Evolutionary conservation across 2,888 invertebrate genomes (phyloP).

Genomic region (Trichogramma dendrolimi): DNA sequence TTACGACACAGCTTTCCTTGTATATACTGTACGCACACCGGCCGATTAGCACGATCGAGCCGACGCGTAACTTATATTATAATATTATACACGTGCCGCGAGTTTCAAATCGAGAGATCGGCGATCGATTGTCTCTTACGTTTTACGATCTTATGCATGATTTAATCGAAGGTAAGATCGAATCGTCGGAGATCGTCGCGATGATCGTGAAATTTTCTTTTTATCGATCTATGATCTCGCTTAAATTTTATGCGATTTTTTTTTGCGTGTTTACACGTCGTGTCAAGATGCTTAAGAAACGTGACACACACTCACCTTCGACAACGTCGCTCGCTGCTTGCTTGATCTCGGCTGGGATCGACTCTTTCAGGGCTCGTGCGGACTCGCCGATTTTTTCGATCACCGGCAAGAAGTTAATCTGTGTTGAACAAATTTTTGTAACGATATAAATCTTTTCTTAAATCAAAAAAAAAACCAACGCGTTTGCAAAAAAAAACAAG

Average conservation of each 20-base stretch:
- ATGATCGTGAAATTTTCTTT: conserved; percentile 1
- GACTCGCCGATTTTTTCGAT: conserved; percentile 47
- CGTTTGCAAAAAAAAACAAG: conserved; percentile 2
- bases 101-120: no score
- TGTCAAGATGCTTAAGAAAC: background rate
- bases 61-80: no score
- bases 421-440: background rate
- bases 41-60: no score
- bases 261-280: no score
- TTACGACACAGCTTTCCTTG: conserved; percentile 16
- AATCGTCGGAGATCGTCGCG: conserved; percentile 48
- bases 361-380: conserved; percentile 53
- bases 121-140: no score
- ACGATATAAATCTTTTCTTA: background rate
- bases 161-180: no score
- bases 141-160: no score
- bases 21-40: background rate
- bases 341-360: conserved; percentile 58
- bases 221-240: background rate
- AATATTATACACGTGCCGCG: no score
- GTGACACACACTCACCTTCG: conserved; percentile 50
- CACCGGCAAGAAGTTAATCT: conserved; percentile 47
- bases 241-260: background rate
- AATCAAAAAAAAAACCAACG: background rate
- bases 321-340: conserved; percentile 57